Conservation (phyloP, 2,888 invertebrate species). For the Folsomia manolachei region DNA sequence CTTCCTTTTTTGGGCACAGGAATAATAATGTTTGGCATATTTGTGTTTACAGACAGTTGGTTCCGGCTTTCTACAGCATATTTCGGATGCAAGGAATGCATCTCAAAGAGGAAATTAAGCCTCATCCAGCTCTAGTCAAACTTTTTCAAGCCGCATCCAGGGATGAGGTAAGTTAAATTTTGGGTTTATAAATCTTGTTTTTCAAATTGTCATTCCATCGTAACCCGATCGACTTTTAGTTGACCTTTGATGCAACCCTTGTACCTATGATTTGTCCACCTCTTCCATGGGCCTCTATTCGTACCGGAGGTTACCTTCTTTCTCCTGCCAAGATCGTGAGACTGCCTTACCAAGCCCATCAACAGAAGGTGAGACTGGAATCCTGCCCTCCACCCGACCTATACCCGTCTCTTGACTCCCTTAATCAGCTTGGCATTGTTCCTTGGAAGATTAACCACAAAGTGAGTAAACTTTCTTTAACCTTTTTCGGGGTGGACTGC, state of each 20-base stretch:
- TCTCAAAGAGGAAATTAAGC: conserved; percentile 62
- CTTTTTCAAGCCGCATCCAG: conserved; percentile 68
- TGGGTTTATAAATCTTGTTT: no score
- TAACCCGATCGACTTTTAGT: no score
- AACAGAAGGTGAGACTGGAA: conserved; percentile 65
- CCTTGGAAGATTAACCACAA: conserved; percentile 88
- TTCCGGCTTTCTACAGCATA: conserved; percentile 77
- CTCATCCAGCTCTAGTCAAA: conserved; percentile 73
- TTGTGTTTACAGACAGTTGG: conserved; percentile 59
- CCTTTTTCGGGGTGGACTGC: background rate
- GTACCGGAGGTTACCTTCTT: conserved; percentile 73
- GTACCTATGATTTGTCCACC: conserved; percentile 81
- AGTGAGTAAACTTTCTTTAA: conserved; percentile 56
- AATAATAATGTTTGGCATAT: no score
- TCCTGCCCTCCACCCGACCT: conserved; percentile 62
- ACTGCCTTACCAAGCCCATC: conserved; percentile 63
- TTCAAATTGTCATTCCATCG: no score
- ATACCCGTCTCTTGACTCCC: conserved; percentile 80
- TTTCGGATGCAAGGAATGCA: conserved; percentile 61
- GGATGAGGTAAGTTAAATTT: no score
- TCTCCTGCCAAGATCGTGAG: conserved; percentile 65
- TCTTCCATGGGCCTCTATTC: conserved; percentile 72
- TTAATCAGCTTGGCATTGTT: conserved; percentile 86
- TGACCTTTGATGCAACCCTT: conserved; percentile 68
- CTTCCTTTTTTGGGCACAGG: no score